Evolutionary conservation across 1,140 invertebrate species (phyloP), one percentile per base, ranked within the genome.

Genomic region (Penaeus vannamei): DNA sequence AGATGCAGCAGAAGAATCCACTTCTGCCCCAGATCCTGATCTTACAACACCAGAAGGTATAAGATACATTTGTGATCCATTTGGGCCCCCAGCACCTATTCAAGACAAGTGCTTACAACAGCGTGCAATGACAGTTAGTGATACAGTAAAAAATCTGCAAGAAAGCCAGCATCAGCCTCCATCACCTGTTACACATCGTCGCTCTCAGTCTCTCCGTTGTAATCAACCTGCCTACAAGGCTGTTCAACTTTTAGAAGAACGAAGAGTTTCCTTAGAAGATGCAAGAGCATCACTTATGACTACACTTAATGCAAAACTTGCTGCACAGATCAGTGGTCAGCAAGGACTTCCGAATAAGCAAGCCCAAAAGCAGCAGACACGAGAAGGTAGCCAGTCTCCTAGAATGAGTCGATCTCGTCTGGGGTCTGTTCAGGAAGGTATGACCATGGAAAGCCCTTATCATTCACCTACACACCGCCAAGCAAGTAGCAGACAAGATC

Each of bases 121-220:
- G 86, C 91, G 91, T 61, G 79, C 60, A 29, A 91, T 94, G 76
- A 96, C 95, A 92, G 97, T 98, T n/a, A 96, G 96, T 4, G 97
- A 97, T 93, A 97, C 97, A 1, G 96, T 98, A 20, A 96, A 96
- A 92, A 96, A 96, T 32, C 93, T 98, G 85, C 97, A 96, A 0
- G 96, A 97, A 92, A 93, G 97, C 87, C 96, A 96, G 92, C 97
- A 97, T 92, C 97, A 96, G 91, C 97, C 97, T 0, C 96, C 96
- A 2, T 97, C 96, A 92, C 97, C 97, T 1, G 96, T 95, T 84
- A 94, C 96, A 5, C 93, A 97, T 23, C 94, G 97, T 12, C 94
- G 96, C 46, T 94, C 92, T 17, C 91, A 92, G 79, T 92, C 92
- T 22, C 91, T 93, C 20, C 81, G 66, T 20, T 81, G 91, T 87